Base-by-base conservation (phyloP, 2,113 vertebrate genomes). In the Oryzias celebensis region DNA sequence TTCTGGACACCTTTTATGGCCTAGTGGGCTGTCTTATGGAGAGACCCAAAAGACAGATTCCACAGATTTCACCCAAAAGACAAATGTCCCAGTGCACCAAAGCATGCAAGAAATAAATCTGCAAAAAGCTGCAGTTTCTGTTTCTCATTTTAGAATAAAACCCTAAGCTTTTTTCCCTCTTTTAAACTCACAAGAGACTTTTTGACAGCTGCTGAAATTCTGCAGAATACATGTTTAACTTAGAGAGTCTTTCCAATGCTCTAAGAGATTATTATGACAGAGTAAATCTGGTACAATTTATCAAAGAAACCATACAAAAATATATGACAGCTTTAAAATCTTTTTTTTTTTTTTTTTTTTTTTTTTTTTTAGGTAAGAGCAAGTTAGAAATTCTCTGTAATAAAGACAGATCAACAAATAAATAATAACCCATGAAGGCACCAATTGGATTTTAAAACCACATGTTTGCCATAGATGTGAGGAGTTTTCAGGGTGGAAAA, bases 121-220 rank as follows among this genome's bases (percentile, higher is more conserved):
- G 23, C 24, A 41, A 49, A 66, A 28, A 5, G 62, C 7, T 23
- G 18, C 23, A 13, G 28, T 41, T 18, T 23, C n/a, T 53, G 4
- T 15, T 46, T 31, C 48, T 16, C 16, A 13, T 26, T 23, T 18
- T 36, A 18, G 7, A 14, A 56, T 24, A 36, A 23, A 60, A 70
- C 2, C 6, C 14, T 24, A 16, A 15, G 47, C 22, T 59, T 7
- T 8, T 44, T 16, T 22, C 16, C 42, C 60, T 53, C 26, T 55
- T 52, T 77, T 72, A 68, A 47, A 63, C 52, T 56, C 58, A 64
- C 49, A 2, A 4, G 52, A 55, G 65, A 62, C 58, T 18, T 55
- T n/a, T 5, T 46, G 41, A 48, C 58, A 65, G 16, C 2, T 53
- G 41, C 69, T 50, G 41, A 16, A 51, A 28, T 3, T 4, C 18